Evolutionary conservation across 2,888 invertebrate genomes (phyloP).

Genomic region (Polydrusus pterygomalis): DNA sequence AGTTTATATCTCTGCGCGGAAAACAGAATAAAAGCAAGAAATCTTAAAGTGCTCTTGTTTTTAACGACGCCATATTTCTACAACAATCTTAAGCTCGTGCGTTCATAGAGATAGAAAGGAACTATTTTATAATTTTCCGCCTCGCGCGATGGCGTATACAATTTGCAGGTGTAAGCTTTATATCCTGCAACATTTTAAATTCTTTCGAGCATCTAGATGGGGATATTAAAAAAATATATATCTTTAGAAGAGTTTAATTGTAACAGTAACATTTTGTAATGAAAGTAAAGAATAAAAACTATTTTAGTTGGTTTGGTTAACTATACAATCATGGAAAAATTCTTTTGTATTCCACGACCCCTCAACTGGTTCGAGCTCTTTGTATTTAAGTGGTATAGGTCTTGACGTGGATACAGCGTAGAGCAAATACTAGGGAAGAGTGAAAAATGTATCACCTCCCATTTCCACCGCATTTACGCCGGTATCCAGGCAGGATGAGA

Average conservation of each 20-base stretch:
- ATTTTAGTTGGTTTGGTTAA: not conserved
- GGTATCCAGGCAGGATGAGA: too few species aligned
- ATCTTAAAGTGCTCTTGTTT: slow-evolving; percentile 45
- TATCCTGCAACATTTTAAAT: slow-evolving; percentile 38
- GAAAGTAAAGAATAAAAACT: not conserved
- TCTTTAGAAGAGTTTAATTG: slow-evolving; percentile 4
- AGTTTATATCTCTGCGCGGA: slow-evolving; percentile 41
- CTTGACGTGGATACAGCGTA: too few species aligned
- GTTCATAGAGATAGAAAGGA: slow-evolving; percentile 38
- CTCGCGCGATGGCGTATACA: slow-evolving; percentile 38
- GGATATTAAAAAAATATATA: slow-evolving; percentile 15
- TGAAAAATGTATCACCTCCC: too few species aligned
- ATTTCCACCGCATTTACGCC: too few species aligned
- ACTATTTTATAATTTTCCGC: slow-evolving; percentile 50
- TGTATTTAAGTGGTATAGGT: too few species aligned
- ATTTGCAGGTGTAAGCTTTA: slow-evolving; percentile 52
- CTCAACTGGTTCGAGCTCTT: too few species aligned
- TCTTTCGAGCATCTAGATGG: slow-evolving; percentile 25
- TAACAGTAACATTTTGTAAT: not conserved
- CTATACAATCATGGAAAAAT: too few species aligned
- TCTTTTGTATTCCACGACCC: too few species aligned
- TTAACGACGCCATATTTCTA: slow-evolving; percentile 47
- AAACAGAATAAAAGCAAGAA: slow-evolving; percentile 37
- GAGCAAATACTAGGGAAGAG: too few species aligned
- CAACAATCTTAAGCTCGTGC: slow-evolving; percentile 52